Percentiles rank a stretch among this genome's conserved stretches.
Conservation (phyloP, 2,888 invertebrate species). For the Ganaspis brasiliensis region DNA sequence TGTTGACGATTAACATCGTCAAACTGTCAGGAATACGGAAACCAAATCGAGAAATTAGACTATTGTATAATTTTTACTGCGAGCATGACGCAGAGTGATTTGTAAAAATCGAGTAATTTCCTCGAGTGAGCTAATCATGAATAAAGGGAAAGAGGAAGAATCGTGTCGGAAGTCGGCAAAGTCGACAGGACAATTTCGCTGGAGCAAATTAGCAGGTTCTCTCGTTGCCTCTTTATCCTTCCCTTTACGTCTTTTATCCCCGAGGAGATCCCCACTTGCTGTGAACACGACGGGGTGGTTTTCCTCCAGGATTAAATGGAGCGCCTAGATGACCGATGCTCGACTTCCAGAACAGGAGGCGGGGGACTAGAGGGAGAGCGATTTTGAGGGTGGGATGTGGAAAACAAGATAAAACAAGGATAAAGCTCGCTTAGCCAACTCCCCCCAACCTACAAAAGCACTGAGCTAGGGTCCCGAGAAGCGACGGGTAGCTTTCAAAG, state of each 20-base stretch:
- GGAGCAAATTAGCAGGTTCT: conserved; percentile 77
- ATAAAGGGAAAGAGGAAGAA: conserved; percentile 40
- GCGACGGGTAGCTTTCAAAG: conserved; percentile 66
- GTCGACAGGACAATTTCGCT: conserved; percentile 70
- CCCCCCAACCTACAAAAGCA: conserved; percentile 52
- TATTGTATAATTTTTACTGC: no score
- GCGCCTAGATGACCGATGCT: conserved; percentile 80
- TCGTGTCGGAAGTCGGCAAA: conserved; percentile 65
- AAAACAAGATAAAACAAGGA: conserved; percentile 79
- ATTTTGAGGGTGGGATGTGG: conserved; percentile 64
- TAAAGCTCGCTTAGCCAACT: conserved; percentile 69
- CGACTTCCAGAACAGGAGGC: conserved; percentile 63
- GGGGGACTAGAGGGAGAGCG: conserved; percentile 56
- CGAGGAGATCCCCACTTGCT: conserved; percentile 74
- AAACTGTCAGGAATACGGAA: no score
- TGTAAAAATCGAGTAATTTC: neutral
- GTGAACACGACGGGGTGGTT: conserved; percentile 71
- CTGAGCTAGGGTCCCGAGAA: conserved; percentile 59
- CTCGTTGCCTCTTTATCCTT: conserved; percentile 56
- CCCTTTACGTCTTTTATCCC: conserved; percentile 70
- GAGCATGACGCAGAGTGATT: no score
- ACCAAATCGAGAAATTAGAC: no score
- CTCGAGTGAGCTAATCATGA: neutral
- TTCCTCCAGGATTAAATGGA: conserved; percentile 79
- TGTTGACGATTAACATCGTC: no score